Conservation (phyloP, 2,113 vertebrate genomes). For the Paralichthys olivaceus region DNA sequence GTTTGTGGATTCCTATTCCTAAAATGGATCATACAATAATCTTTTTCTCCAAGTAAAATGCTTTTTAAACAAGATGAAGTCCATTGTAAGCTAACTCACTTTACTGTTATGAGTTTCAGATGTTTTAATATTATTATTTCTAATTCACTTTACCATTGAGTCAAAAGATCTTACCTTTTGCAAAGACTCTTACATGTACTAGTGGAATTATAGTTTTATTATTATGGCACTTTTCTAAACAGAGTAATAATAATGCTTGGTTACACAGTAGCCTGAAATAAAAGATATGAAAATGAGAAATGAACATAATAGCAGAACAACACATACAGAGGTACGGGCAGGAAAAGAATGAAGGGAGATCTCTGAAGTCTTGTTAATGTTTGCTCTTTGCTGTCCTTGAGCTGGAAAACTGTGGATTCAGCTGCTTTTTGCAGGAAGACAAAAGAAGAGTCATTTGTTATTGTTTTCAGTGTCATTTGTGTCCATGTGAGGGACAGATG, state of each 20-base stretch:
- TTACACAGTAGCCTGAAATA: slow-evolving; percentile 15
- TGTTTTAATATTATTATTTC: no score
- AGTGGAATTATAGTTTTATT: slow-evolving; percentile 39
- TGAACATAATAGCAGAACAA: background rate
- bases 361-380: background rate
- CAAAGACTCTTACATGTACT: no score
- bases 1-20: no score
- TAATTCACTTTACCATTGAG: no score
- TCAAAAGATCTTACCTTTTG: no score
- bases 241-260: background rate
- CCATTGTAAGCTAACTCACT: no score
- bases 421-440: background rate
- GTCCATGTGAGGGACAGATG: background rate
- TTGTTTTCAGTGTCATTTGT: slow-evolving; percentile 1
- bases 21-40: no score
- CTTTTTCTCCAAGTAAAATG: no score
- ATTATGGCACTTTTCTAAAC: slow-evolving; percentile 46
- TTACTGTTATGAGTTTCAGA: no score
- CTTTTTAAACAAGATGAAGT: no score
- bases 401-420: background rate
- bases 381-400: background rate
- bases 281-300: background rate
- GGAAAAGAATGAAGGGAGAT: background rate
- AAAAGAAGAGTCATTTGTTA: background rate
- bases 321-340: background rate